Percentiles rank a stretch among this genome's conserved stretches.
Conservation (phyloP, 2,888 invertebrate species). For the Dynastes tityus region DNA sequence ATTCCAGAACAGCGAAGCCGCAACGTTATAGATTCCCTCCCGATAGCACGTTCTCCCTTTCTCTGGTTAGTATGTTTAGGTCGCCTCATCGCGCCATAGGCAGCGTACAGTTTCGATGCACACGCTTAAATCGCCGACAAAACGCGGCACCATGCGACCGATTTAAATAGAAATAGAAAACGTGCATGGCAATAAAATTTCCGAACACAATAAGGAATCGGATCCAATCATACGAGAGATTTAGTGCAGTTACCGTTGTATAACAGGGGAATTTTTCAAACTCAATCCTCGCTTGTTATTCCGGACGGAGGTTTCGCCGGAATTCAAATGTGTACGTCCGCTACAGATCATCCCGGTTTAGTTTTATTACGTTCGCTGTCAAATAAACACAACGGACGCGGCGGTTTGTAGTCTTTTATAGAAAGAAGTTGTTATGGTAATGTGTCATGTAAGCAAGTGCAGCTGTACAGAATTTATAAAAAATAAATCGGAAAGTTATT, state of each 20-base stretch:
- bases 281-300: slow-evolving; percentile 35
- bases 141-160: slow-evolving; percentile 27
- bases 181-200: slow-evolving; percentile 47
- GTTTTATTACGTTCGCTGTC: slow-evolving; percentile 16
- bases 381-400: slow-evolving; percentile 14
- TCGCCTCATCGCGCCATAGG: slow-evolving; percentile 14
- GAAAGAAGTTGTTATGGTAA: not conserved
- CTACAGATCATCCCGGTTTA: slow-evolving; percentile 21
- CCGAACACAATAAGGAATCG: slow-evolving; percentile 45
- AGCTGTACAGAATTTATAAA: too few species aligned
- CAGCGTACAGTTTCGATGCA: slow-evolving; percentile 23
- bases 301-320: not conserved
- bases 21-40: slow-evolving; percentile 7
- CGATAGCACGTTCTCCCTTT: not conserved
- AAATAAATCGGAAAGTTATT: too few species aligned
- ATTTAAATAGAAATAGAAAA: slow-evolving; percentile 50
- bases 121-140: slow-evolving; percentile 32
- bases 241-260: slow-evolving; percentile 34
- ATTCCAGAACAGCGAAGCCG: not conserved
- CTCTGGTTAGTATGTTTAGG: slow-evolving; percentile 20
- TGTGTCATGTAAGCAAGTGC: not conserved
- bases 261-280: slow-evolving; percentile 41
- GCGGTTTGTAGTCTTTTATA: not conserved
- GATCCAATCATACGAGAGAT: slow-evolving; percentile 47
- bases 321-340: slow-evolving; percentile 24